Evolutionary conservation across 2,797 vertebrate genomes (phyloP).

Genomic region (Anguilla obscura): DNA sequence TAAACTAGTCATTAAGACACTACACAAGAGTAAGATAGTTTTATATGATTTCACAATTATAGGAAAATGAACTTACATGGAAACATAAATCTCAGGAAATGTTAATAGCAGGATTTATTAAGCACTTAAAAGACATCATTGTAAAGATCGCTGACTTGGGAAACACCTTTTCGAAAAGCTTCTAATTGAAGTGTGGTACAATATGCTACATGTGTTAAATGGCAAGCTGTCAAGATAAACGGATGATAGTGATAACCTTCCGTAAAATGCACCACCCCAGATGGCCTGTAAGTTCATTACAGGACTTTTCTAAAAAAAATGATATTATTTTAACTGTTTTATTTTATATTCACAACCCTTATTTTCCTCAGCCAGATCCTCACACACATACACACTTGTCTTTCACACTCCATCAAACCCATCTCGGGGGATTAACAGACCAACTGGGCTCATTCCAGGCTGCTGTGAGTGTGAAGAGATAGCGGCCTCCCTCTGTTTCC

Average conservation of each 20-base stretch:
- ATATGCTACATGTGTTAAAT: not conserved
- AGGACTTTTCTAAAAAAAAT: not conserved
- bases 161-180: not conserved
- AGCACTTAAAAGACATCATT: not conserved
- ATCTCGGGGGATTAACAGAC: conserved; percentile 39
- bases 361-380: not conserved
- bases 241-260: not conserved
- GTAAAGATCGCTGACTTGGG: not conserved
- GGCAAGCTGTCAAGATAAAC: not conserved
- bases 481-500: conserved; percentile 34
- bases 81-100: not conserved
- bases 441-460: conserved; percentile 45
- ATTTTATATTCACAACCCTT: not conserved
- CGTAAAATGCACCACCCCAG: not conserved
- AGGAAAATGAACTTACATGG: not conserved
- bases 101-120: not conserved
- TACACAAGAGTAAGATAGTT: not conserved
- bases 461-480: conserved; percentile 44
- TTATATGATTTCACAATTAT: not conserved
- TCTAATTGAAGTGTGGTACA: not conserved
- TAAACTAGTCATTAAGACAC: not conserved
- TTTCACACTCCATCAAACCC: conserved; percentile 10
- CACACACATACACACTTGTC: not conserved
- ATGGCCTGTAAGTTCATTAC: not conserved
- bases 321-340: not conserved